Evolutionary conservation across 2,888 invertebrate genomes (phyloP).

Genomic region (Eupithecia abbreviata): DNA sequence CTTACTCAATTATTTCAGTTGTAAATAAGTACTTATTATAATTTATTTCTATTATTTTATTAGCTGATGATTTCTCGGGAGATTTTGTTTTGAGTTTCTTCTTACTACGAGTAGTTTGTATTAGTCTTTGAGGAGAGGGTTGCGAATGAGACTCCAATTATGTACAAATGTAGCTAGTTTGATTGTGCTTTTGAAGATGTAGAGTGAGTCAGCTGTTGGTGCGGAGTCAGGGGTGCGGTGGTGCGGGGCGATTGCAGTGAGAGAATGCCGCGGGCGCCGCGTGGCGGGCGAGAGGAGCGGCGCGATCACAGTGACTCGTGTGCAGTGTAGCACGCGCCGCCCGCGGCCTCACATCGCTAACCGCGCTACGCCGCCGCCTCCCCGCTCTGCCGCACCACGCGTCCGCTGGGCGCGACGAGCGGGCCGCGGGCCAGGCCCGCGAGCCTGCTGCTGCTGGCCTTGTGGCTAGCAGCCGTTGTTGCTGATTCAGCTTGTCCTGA

Average conservation of each 20-base stretch:
- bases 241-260: conserved; percentile 44
- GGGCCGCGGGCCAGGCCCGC: conserved; percentile 84
- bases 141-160: not conserved
- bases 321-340: conserved; percentile 81
- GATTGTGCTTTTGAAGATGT: conserved; percentile 6
- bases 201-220: conserved; percentile 53
- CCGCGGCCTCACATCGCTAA: conserved; percentile 79
- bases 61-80: not conserved
- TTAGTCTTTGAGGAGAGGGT: not conserved
- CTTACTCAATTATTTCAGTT: too few relatives aligned
- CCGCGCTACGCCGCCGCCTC: conserved; percentile 80
- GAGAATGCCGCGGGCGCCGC: conserved; percentile 41
- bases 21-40: too few relatives aligned
- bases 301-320: conserved; percentile 57
- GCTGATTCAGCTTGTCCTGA: conserved; percentile 74
- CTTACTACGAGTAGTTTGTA: not conserved
- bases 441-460: conserved; percentile 82
- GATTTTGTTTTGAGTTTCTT: not conserved
- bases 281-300: conserved; percentile 41
- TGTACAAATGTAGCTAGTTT: not conserved
- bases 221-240: conserved; percentile 42
- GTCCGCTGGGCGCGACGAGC: conserved; percentile 83
- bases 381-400: conserved; percentile 83
- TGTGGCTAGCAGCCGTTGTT: conserved; percentile 77
- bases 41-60: too few relatives aligned